Percentiles rank a stretch among this genome's conserved stretches.
phyloP scores from a whole-genome alignment of 2,113 vertebrate genomes.

The Heliornis fulica region DNA sequence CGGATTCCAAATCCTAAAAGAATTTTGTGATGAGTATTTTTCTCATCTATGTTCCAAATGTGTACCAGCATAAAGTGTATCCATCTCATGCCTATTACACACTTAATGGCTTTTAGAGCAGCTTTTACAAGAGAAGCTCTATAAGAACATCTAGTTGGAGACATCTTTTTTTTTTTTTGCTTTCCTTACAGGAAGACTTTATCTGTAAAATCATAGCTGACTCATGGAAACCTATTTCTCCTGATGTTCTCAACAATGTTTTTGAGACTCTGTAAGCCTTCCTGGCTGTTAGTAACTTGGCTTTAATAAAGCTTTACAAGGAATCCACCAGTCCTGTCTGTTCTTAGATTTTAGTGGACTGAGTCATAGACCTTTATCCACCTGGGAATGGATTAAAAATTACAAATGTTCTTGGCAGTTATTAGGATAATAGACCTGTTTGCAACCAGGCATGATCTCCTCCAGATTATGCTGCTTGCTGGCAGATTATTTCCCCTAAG shows the following conservation, averaged over 20 bases:
- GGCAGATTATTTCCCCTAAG: background rate
- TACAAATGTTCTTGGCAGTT: background rate
- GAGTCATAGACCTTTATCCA: background rate
- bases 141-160: background rate
- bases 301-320: background rate
- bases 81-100: background rate
- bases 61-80: background rate
- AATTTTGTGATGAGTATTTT: background rate
- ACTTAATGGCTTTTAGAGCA: background rate
- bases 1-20: background rate
- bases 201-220: background rate
- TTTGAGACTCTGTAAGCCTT: background rate
- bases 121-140: background rate
- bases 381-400: background rate
- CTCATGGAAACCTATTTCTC: background rate
- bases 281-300: rapidly evolving
- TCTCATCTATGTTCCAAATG: background rate
- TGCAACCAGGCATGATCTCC: background rate
- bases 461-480: background rate
- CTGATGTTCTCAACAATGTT: background rate
- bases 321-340: background rate
- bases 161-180: background rate
- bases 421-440: background rate
- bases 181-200: background rate
- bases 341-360: background rate